phyloP scores from a whole-genome alignment of 2,113 vertebrate genomes.

The Fulmarus glacialis region DNA sequence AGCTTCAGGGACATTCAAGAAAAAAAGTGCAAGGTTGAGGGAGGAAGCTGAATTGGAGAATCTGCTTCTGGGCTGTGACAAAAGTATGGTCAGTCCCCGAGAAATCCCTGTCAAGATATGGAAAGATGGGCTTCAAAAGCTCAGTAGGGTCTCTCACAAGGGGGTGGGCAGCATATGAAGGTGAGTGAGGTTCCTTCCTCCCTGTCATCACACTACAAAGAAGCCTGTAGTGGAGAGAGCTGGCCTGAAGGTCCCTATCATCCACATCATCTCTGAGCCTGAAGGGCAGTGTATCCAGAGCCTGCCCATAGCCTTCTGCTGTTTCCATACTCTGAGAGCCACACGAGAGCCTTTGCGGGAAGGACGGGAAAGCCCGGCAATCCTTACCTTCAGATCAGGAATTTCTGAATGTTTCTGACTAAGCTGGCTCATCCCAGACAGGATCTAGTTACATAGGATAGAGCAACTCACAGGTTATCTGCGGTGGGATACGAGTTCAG shows the following conservation, averaged over 20 bases:
- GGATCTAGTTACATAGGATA: neutral
- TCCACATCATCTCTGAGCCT: neutral
- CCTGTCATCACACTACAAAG: neutral
- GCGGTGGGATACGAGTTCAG: neutral
- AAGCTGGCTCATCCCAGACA: neutral
- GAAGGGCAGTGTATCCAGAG: neutral
- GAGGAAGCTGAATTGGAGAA: neutral
- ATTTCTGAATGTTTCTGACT: neutral
- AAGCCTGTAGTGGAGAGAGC: neutral
- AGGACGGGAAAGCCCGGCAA: neutral
- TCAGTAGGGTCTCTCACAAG: neutral
- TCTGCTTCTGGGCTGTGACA: neutral
- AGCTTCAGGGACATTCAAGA: neutral
- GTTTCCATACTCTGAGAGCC: neutral
- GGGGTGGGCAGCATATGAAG: neutral
- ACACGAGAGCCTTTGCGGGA: rapidly evolving
- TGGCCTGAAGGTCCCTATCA: neutral
- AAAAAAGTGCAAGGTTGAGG: neutral
- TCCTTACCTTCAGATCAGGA: neutral
- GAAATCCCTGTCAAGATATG: neutral
- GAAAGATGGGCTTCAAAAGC: neutral
- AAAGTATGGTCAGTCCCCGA: neutral
- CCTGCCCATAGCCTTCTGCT: neutral
- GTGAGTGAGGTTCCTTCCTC: neutral
- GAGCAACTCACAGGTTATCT: neutral